Conservation (phyloP, 92 coral and sea anemone species). For the Epizoanthus fatuus region DNA sequence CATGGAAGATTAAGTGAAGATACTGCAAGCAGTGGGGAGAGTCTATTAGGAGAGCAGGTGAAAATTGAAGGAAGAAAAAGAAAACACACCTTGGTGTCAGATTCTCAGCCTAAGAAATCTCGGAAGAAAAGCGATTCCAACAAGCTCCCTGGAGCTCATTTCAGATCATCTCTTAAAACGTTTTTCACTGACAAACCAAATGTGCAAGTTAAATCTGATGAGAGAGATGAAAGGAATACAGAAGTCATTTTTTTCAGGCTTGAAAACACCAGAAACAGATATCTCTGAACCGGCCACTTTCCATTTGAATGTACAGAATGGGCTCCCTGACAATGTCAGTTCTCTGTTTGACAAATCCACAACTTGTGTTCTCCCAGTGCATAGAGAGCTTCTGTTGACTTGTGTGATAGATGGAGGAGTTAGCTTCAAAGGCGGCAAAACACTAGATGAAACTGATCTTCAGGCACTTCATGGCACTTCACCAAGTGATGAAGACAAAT, state of each 20-base stretch:
- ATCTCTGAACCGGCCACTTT: background rate
- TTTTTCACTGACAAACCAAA: too few relatives aligned
- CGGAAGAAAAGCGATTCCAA: too few relatives aligned
- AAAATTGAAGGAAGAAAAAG: constrained; percentile 7
- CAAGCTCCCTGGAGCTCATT: too few relatives aligned
- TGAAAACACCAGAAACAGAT: too few relatives aligned
- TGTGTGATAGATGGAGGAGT: background rate
- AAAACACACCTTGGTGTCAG: background rate
- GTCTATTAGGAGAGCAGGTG: background rate
- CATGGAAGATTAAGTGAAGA: too few relatives aligned
- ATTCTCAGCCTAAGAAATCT: too few relatives aligned
- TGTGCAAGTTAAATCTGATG: too few relatives aligned
- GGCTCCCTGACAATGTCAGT: background rate
- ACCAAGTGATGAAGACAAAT: constrained; percentile 58
- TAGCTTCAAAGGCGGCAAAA: background rate
- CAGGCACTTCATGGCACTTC: constrained; percentile 46
- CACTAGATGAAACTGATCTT: background rate
- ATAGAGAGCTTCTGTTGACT: too few relatives aligned
- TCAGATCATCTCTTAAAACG: too few relatives aligned
- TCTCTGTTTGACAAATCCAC: background rate
- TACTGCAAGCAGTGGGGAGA: background rate
- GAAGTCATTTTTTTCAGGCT: too few relatives aligned
- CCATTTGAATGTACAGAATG: background rate
- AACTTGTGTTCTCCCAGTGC: background rate
- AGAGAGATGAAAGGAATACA: too few relatives aligned